phyloP scores from a whole-genome alignment of 2,888 invertebrate species.

The Bedellia somnulentella region DNA sequence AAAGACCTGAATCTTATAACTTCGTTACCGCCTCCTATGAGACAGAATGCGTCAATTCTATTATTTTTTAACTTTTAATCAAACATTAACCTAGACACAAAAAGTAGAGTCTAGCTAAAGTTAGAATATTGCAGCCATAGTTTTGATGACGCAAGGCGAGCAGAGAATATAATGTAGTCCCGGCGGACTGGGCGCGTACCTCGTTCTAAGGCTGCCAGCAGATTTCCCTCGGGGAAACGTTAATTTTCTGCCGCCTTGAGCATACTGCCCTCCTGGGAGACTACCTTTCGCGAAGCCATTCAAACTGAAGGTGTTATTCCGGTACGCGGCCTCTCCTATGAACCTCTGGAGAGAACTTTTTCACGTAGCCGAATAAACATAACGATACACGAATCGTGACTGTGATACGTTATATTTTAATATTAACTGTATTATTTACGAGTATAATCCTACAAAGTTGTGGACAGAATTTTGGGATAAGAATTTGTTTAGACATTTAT shows the following conservation, averaged over 20 bases:
- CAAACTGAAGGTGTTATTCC: conserved; percentile 59
- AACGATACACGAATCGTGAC: conserved; percentile 18
- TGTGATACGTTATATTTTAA: conserved; percentile 4
- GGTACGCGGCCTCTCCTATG: conserved; percentile 44
- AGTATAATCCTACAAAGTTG: no score
- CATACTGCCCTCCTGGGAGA: conserved; percentile 68
- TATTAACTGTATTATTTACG: no score
- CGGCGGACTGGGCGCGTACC: conserved; percentile 32
- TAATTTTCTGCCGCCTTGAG: conserved; percentile 79
- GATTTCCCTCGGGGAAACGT: conserved; percentile 69
- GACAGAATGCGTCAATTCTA: no score
- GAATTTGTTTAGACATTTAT: no score
- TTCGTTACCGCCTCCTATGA: no score
- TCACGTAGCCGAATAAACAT: conserved; percentile 30
- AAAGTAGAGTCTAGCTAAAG: no score
- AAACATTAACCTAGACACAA: no score
- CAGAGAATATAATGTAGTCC: conserved; percentile 47
- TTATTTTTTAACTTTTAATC: no score
- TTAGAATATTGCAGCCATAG: no score
- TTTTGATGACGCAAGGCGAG: no score
- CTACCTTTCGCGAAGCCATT: conserved; percentile 58
- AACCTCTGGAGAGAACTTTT: conserved; percentile 40
- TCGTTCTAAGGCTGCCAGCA: conserved; percentile 59
- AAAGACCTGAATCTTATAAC: no score
- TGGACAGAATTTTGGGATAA: no score